Conservation (phyloP, 2,797 vertebrate species). For the Anomalospiza imberbis region DNA sequence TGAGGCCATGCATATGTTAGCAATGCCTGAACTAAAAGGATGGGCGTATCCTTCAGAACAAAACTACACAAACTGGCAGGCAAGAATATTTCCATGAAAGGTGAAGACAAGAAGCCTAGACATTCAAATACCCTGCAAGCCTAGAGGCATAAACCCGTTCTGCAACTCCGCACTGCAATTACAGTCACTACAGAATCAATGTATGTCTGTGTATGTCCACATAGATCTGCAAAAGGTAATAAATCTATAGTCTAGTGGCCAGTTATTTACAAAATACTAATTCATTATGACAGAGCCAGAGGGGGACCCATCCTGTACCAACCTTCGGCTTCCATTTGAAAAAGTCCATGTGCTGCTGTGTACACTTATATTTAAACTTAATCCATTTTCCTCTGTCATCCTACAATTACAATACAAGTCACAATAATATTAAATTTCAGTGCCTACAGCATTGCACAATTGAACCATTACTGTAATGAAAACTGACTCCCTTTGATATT, state of each 20-base stretch:
- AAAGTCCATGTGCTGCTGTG: conserved; percentile 32
- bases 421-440: conserved; percentile 78
- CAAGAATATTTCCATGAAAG: conserved; percentile 64
- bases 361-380: conserved; percentile 64
- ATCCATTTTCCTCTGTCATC: conserved; percentile 71
- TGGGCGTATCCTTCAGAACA: conserved; percentile 32
- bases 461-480: conserved; percentile 70
- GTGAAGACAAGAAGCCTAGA: conserved; percentile 69
- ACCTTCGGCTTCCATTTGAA: conserved; percentile 26
- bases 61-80: conserved; percentile 53
- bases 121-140: conserved; percentile 47
- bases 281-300: conserved; percentile 47
- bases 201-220: background rate
- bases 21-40: background rate
- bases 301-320: background rate
- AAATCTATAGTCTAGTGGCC: conserved; percentile 14
- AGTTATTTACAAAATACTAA: conserved; percentile 66
- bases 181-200: background rate
- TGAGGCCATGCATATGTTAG: conserved; percentile 11
- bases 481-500: conserved; percentile 72
- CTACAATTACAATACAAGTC: conserved; percentile 71
- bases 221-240: conserved; percentile 12
- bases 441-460: conserved; percentile 65
- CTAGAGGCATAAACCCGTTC: conserved; percentile 63
- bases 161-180: conserved; percentile 49